Conservation (phyloP, 2,113 vertebrate species). For the Arenaria interpres region DNA sequence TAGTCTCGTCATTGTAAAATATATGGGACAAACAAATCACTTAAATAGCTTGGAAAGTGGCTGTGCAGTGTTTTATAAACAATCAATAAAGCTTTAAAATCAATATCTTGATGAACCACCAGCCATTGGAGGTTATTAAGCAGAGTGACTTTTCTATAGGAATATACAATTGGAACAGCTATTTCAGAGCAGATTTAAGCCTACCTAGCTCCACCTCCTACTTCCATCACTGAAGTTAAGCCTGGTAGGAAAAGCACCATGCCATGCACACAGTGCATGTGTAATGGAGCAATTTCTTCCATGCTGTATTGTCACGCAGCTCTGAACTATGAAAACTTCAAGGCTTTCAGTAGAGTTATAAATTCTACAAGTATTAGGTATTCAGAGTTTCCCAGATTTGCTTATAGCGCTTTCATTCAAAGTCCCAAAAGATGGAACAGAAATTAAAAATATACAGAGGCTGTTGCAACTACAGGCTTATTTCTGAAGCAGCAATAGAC, state of each 20-base stretch:
- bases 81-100: slow-evolving; percentile 79
- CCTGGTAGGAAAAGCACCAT: not conserved
- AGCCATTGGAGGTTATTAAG: slow-evolving; percentile 38
- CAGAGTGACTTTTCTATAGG: not conserved
- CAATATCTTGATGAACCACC: slow-evolving; percentile 67
- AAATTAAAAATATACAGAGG: not conserved
- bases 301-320: not conserved
- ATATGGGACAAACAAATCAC: slow-evolving; percentile 61
- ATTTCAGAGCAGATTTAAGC: not conserved
- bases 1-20: slow-evolving; percentile 68
- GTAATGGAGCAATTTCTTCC: not conserved
- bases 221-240: not conserved
- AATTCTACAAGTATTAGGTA: not conserved
- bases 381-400: not conserved
- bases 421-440: not conserved
- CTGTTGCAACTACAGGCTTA: not conserved
- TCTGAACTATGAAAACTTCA: not conserved
- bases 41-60: slow-evolving; percentile 59
- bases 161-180: not conserved
- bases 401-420: not conserved
- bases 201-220: not conserved
- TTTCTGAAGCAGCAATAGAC: not conserved
- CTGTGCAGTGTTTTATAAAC: slow-evolving; percentile 65
- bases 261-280: not conserved
- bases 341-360: not conserved